Evolutionary conservation across 2,888 invertebrate species (phyloP), one percentile per base, ranked within the genome.

Genomic region (Nemurella pictetii): DNA sequence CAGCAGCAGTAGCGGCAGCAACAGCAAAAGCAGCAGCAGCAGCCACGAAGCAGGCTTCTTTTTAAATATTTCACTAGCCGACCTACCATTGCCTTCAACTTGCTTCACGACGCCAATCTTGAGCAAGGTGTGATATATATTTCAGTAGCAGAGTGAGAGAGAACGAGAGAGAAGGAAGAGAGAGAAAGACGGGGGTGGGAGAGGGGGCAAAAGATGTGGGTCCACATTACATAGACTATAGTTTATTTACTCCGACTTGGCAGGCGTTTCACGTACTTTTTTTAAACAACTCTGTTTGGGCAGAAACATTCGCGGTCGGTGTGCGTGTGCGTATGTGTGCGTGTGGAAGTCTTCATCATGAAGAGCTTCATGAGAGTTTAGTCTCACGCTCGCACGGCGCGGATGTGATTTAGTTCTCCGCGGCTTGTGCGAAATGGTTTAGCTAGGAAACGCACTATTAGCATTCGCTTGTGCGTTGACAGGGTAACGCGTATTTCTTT

Each of bases 61-160:
- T 80, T 80, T 80, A 80, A 80, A 80, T 80, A 80, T 80, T 80
- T 80, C 35, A 80, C 80, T 25, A 80, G 27, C 2, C 75, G 75
- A 75, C 75, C 80, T 35, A 35, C 32, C 80, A 35, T 20, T 55
- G 55, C 55, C 55, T 55, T 55, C 55, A 55, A 55, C 55, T 55
- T 55, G 80, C 80, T 35, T 35, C 35, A 80, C 32, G 30, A 35
- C 80, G 80, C 35, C 80, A 80, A 80, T 80, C 80, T 36, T 32
- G 32, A 35, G 80, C 80, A 30, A 80, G 80, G 80, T 80, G 80
- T 35, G 80, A 80, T 80, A 32, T 80, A 80, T 80, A 80, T 80
- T 80, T 80, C 80, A 80, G 80, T 80, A 35, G 25, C 80, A 26
- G 80, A 35, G 80, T 35, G 80, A 75, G 75, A 35, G 35, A 4